phyloP scores from a whole-genome alignment of 2,888 invertebrate species.

The Netelia inedita region DNA sequence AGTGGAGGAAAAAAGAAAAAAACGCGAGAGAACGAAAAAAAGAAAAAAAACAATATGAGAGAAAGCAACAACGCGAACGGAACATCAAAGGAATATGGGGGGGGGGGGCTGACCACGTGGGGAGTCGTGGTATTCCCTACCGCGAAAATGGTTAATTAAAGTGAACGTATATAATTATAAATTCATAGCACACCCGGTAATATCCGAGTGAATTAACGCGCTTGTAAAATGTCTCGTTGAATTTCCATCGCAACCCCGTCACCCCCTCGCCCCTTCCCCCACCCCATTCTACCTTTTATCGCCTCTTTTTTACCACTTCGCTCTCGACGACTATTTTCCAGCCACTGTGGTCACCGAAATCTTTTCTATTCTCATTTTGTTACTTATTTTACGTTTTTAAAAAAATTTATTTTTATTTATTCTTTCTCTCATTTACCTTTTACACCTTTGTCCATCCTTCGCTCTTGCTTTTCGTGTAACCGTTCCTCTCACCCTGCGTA shows the following conservation, averaged over 20 bases:
- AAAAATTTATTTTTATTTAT: too few relatives aligned
- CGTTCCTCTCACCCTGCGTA: too few relatives aligned
- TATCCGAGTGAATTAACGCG: background rate
- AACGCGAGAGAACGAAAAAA: too few relatives aligned
- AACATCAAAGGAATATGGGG: too few relatives aligned
- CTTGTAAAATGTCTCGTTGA: conserved; percentile 11
- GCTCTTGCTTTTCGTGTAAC: conserved; percentile 6
- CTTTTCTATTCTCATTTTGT: conserved; percentile 1
- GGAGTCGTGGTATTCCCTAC: too few relatives aligned
- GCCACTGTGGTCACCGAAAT: conserved; percentile 9
- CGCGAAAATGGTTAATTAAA: background rate
- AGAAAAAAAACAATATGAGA: background rate
- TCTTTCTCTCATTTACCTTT: background rate
- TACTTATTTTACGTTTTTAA: background rate
- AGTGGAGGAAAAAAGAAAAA: background rate
- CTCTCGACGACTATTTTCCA: background rate
- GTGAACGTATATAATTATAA: conserved; percentile 8
- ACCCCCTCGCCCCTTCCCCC: too few relatives aligned
- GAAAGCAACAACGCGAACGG: too few relatives aligned
- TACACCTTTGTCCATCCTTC: background rate
- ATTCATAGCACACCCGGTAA: background rate
- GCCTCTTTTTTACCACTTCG: too few relatives aligned
- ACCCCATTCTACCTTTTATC: background rate
- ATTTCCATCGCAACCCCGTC: background rate
- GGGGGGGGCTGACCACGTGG: too few relatives aligned